Base-by-base conservation (phyloP, 2,888 invertebrate genomes). In the Synergus itoensis region DNA sequence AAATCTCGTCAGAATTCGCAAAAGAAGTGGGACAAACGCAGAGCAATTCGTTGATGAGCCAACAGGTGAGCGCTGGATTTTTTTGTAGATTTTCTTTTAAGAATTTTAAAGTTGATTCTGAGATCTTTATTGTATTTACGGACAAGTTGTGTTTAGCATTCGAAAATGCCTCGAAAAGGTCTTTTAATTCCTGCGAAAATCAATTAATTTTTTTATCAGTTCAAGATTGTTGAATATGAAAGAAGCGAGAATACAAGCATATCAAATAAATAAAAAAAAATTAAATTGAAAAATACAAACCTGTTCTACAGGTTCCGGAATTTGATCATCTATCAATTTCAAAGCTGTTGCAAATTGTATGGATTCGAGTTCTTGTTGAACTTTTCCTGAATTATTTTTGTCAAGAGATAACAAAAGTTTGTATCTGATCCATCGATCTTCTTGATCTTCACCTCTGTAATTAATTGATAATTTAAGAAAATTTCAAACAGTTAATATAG, bases 11-110 rank as follows among this genome's bases (percentile, higher is more conserved):
- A 28, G 87, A 84, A 48, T 84, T 75, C 43, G 81, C 65, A 60
- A 86, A 88, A 63, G 65, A 78, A 0, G 84, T 75, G 12, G 87
- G 87, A 87, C 87, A 87, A 57, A 85, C 77, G 43, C 88, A 88
- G 12, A 90, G 84, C 77, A 92, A 86, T 80, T 88, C 83, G 76
- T 90, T 89, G 14, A 91, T 84, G 41, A 91, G 84, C 87, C 89
- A 89, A 78, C 89, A 89, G 53, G 86, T 79, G 40, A 89, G 76
- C 7, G 81, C 92, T 64, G 94, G 94, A 87, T 93, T 93, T 53
- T 84, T 88, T 84, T 90, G 91, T 79, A 94, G 87, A 89, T 93
- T 94, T 45, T 84, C 82, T 89, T 92, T 93, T 21, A 94, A 88
- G 87, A 93, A 94, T 57, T 91, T 86, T 28, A 93, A 82, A 79